Conservation (phyloP, 1,140 invertebrate species). For the Geopemphigus sp. region DNA sequence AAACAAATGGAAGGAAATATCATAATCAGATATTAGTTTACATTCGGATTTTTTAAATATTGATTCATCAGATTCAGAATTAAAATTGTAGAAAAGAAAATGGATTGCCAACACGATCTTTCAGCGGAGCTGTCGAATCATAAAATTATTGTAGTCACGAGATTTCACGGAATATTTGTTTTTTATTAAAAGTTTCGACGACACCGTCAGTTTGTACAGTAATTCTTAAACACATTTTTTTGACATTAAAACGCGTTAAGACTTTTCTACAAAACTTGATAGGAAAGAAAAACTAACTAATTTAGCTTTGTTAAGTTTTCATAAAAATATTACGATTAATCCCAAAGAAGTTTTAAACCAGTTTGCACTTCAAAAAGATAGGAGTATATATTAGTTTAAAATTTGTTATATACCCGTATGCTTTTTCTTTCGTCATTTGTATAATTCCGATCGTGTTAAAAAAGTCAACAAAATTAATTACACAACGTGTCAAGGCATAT, state of each 20-base stretch:
- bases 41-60: background rate
- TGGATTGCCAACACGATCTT: background rate
- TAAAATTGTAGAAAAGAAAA: background rate
- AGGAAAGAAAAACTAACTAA: background rate
- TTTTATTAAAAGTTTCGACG: background rate
- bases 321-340: too few species aligned
- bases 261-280: background rate
- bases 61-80: background rate
- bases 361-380: too few species aligned
- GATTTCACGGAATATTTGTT: background rate
- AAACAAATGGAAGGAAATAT: too few species aligned
- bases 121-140: background rate
- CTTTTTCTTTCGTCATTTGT: too few species aligned
- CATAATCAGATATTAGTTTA: too few species aligned
- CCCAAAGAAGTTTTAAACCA: too few species aligned
- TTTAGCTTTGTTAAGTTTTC: too few species aligned
- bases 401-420: too few species aligned
- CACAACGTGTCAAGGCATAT: too few species aligned
- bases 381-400: too few species aligned
- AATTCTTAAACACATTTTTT: background rate
- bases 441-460: too few species aligned
- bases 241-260: background rate
- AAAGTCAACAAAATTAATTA: too few species aligned
- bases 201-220: background rate
- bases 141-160: background rate